Evolutionary conservation across 37 sponge, comb jelly and placozoan species (phyloP).

Genomic region (Spongilla lacustris): DNA sequence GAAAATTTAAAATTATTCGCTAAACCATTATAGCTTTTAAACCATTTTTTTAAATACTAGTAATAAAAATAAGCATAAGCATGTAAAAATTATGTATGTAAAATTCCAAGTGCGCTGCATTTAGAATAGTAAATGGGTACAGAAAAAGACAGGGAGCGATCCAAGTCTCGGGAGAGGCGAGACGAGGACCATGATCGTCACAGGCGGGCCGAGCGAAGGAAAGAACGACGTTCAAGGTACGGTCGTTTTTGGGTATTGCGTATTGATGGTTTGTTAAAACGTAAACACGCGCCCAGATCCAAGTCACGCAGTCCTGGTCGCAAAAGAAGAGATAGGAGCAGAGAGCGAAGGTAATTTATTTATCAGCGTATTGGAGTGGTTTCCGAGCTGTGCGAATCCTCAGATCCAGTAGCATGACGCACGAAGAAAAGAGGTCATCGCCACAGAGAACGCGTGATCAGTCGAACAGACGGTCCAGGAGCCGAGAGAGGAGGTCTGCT

Average conservation of each 20-base stretch:
- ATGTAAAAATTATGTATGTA: too few relatives aligned
- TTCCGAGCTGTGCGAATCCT: not conserved
- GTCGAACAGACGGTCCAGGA: constrained; percentile 22
- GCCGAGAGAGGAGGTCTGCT: constrained; percentile 24
- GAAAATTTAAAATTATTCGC: too few relatives aligned
- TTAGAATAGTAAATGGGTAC: not conserved
- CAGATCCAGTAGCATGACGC: constrained; percentile 40
- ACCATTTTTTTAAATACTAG: too few relatives aligned
- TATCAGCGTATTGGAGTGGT: not conserved
- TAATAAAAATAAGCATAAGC: too few relatives aligned
- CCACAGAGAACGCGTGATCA: not conserved
- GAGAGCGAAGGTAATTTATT: constrained; percentile 10
- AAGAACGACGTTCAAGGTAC: not conserved
- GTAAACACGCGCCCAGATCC: not conserved
- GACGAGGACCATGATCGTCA: not conserved
- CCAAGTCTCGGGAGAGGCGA: not conserved
- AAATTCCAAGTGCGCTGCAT: not conserved
- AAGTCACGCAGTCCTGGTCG: not conserved
- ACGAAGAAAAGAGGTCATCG: constrained; percentile 11
- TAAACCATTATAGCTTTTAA: too few relatives aligned
- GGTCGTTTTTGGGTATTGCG: not conserved
- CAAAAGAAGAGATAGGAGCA: not conserved
- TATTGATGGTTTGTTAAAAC: too few relatives aligned
- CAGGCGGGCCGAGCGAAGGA: not conserved
- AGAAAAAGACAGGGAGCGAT: not conserved